Base-by-base conservation (phyloP, 2,797 vertebrate species). In the Diglossa cyanea region DNA sequence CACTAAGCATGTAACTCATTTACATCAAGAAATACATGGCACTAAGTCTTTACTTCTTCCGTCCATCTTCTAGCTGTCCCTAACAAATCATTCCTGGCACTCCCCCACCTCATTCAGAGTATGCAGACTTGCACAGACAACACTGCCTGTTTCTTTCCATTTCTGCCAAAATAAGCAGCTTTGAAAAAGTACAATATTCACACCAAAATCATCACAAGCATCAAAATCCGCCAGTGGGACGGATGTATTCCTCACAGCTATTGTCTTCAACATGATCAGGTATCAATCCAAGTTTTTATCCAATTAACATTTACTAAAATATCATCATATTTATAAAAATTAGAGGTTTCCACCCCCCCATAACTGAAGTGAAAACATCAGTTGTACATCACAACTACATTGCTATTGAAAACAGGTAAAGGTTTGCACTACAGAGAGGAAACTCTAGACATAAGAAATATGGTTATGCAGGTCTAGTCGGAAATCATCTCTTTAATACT, bases 331-430 rank as follows among this genome's bases (percentile, higher is more conserved):
- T 62, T 68, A 76, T 13, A 12, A 79, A 70, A 23, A 35, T 26
- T 53, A 33, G 40, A 62, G 16, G 30, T 3, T 15, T 63, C 39
- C 21, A 0, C 0, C 4, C 0, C 1, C 26, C 19, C 19, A 39
- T 16, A 76, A 79, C 0, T 58, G 30, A 88, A 76, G 13, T 8
- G 25, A 72, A 93, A 94, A 81, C 21, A 28, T 44, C 28, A 18
- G 12, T 26, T 79, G 15, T 23, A 51, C 30, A 60, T 44, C 12
- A 82, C 17, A 79, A 45, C 30, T 45, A 37, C 12, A 31, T 1
- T 44, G 35, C 19, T 30, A 24, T 7, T 79, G 37, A 86, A 84
- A 85, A 85, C 1, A 23, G 5, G 13, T 17, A 9, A 44, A 54
- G 4, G 30, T 50, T 62, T 87, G 28, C 25, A 24, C 28, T 48